These are phyloP conservation scores for Alligator mississippiensis DNA, from an alignment of 2,113 vertebrate species.

Conservation along the genomic window DNA sequence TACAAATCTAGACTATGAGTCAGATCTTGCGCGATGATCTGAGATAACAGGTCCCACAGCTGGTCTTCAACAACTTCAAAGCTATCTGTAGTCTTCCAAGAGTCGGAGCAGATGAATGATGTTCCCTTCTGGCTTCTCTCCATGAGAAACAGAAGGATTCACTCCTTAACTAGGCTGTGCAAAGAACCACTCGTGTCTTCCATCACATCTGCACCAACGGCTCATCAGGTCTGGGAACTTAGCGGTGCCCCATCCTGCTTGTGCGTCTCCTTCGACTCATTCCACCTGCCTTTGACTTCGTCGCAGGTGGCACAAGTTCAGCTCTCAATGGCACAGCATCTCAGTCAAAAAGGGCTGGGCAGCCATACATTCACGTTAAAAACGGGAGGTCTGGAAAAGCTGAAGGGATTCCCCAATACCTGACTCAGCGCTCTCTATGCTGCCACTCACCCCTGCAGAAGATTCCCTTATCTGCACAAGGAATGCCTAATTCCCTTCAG, in stretches of 20 bases:
- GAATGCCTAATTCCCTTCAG: slow-evolving; percentile 2
- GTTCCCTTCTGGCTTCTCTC: background rate
- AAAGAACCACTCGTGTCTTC: background rate
- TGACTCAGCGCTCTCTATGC: too few relatives aligned
- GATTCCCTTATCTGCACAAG: background rate
- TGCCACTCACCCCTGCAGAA: background rate
- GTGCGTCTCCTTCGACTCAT: background rate
- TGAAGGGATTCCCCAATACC: too few relatives aligned
- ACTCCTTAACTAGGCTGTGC: background rate
- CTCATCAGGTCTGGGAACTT: background rate
- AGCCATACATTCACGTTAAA: too few relatives aligned
- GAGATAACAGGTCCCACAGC: background rate
- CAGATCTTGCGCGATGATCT: accelerated
- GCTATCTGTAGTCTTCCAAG: background rate
- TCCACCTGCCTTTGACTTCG: background rate
- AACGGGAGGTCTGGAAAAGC: too few relatives aligned
- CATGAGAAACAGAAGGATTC: background rate
- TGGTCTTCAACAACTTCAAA: background rate
- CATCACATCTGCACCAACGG: accelerated
- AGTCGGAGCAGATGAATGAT: accelerated
- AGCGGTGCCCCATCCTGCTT: background rate
- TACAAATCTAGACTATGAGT: too few relatives aligned
- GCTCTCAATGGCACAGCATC: background rate
- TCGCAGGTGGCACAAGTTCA: accelerated
- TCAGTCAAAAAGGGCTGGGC: accelerated